Conservation (phyloP, 2,113 vertebrate genomes). For the Pedionomus torquatus region DNA sequence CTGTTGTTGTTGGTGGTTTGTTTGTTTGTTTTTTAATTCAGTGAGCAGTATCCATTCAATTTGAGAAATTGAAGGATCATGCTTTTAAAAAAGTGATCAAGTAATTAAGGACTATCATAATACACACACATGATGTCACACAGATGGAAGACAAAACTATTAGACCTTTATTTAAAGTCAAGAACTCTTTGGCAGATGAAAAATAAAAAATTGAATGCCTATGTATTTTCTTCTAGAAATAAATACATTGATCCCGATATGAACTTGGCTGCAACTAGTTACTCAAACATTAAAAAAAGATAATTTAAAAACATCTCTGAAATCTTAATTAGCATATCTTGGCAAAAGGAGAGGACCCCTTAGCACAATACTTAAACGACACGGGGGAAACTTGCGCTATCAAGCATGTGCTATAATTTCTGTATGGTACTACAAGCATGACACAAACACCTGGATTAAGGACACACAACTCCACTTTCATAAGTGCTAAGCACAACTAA, state of each 20-base stretch:
- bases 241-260: background rate
- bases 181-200: background rate
- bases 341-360: background rate
- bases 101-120: background rate
- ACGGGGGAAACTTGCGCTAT: background rate
- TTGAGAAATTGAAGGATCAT: background rate
- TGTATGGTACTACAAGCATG: background rate
- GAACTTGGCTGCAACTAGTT: background rate
- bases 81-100: background rate
- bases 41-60: background rate
- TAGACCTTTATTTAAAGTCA: background rate
- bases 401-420: background rate
- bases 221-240: background rate
- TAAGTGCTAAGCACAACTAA: constrained; percentile 18
- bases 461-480: background rate
- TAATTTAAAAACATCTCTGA: background rate
- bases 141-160: background rate
- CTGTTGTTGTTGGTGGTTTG: too few relatives aligned
- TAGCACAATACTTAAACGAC: background rate
- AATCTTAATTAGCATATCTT: background rate
- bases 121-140: background rate
- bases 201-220: background rate
- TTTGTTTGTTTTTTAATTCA: background rate
- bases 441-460: background rate
- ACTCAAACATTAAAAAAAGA: background rate